Evolutionary conservation across 2,888 invertebrate genomes (phyloP).

Genomic region (Eudasyphora cyanicolor): DNA sequence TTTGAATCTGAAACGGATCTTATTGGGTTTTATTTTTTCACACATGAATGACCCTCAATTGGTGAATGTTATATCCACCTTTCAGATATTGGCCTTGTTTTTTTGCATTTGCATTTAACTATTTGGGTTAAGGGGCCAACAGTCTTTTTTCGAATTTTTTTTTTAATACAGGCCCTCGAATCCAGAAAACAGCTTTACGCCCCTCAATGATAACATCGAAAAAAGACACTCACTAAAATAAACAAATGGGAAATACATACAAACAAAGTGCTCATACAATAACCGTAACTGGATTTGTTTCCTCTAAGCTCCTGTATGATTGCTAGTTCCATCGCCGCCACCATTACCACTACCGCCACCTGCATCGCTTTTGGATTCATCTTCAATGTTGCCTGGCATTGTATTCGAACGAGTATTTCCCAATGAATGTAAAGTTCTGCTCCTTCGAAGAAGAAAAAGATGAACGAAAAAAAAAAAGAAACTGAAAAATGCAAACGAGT

Average conservation of each 20-base stretch:
- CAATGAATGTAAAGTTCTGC: background rate
- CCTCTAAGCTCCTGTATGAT: constrained; percentile 35
- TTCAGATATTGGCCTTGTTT: no score
- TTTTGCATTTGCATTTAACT: no score
- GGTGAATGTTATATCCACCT: no score
- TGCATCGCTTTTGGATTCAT: background rate
- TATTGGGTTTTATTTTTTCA: no score
- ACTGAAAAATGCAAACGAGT: constrained; percentile 65
- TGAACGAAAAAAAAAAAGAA: no score
- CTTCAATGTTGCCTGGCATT: background rate
- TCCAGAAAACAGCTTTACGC: no score
- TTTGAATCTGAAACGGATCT: no score
- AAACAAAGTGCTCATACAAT: background rate
- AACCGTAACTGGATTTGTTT: constrained; percentile 40
- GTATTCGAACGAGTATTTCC: background rate
- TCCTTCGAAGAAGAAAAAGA: background rate
- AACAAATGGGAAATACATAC: background rate
- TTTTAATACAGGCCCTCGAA: no score
- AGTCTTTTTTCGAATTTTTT: no score
- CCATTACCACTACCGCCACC: background rate
- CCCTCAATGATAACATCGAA: background rate
- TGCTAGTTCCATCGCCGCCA: background rate
- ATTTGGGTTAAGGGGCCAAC: no score
- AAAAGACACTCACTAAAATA: background rate
- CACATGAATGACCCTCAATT: no score